Conservation (phyloP, 2,888 invertebrate genomes). For the Dysmachus trigonus region DNA sequence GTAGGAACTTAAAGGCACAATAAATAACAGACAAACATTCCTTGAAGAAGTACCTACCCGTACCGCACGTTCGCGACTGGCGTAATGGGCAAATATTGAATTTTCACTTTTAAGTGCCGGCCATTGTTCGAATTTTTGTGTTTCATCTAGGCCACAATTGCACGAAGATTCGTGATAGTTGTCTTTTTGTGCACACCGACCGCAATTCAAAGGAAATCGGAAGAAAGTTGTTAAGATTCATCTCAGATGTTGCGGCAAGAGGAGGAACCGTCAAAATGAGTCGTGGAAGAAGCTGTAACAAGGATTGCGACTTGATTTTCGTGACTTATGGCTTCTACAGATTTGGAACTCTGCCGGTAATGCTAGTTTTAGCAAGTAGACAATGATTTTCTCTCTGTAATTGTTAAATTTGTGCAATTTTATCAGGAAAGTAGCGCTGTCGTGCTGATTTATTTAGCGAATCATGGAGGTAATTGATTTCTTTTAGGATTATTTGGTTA, state of each 20-base stretch:
- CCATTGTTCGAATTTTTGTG: neutral
- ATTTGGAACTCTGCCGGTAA: neutral
- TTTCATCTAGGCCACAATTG: neutral
- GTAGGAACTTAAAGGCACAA: slow-evolving; percentile 1
- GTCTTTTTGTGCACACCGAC: neutral
- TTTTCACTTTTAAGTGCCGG: neutral
- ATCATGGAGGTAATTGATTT: neutral
- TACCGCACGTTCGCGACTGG: neutral
- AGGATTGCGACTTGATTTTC: neutral
- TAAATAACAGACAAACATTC: slow-evolving; percentile 14
- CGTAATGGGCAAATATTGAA: slow-evolving; percentile 18
- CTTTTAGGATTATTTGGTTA: neutral
- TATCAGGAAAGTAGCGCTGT: neutral
- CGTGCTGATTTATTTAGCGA: neutral
- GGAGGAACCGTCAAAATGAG: neutral
- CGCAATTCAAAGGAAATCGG: neutral
- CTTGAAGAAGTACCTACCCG: neutral
- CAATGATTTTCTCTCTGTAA: neutral
- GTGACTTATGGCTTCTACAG: neutral
- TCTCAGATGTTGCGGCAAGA: neutral
- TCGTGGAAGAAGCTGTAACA: neutral
- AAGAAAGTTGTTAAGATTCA: neutral
- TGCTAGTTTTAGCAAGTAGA: neutral
- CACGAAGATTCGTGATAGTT: neutral
- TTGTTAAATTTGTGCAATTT: neutral